Evolutionary conservation across 2,888 invertebrate species (phyloP).

Genomic region (Cephus sareptanus): DNA sequence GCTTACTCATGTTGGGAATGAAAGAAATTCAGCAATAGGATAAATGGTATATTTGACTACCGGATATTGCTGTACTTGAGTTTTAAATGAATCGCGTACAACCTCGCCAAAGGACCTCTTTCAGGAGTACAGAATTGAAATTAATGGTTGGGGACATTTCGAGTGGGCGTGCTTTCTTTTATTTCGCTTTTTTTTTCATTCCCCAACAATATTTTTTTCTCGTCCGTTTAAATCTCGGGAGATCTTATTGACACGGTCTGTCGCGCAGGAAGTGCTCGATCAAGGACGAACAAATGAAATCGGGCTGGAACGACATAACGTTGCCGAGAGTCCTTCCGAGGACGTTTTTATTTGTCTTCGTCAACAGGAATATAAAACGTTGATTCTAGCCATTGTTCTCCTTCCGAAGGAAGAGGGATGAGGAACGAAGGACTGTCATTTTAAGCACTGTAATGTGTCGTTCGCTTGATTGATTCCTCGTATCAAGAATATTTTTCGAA

Average conservation of each 20-base stretch:
- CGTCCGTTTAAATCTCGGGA: background rate
- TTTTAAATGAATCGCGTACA: background rate
- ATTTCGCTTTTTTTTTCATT: background rate
- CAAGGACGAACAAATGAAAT: conserved; percentile 21
- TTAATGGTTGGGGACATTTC: conserved; percentile 23
- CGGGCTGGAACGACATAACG: background rate
- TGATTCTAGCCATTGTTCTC: background rate
- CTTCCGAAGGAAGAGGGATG: background rate
- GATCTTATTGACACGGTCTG: background rate
- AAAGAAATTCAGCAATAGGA: background rate
- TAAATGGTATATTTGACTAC: background rate
- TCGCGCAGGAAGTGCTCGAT: conserved; percentile 17
- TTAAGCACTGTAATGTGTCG: background rate
- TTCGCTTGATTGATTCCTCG: background rate
- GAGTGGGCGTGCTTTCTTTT: conserved; percentile 4
- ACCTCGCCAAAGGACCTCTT: background rate
- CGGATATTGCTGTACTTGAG: background rate
- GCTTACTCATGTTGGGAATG: background rate
- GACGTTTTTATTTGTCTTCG: background rate
- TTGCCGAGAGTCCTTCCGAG: background rate
- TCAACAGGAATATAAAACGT: background rate
- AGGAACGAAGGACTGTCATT: background rate
- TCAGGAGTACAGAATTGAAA: conserved; percentile 9
- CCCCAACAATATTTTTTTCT: background rate
- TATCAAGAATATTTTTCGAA: background rate